phyloP scores from a whole-genome alignment of 2,113 vertebrate genomes.

The Phainopepla nitens region DNA sequence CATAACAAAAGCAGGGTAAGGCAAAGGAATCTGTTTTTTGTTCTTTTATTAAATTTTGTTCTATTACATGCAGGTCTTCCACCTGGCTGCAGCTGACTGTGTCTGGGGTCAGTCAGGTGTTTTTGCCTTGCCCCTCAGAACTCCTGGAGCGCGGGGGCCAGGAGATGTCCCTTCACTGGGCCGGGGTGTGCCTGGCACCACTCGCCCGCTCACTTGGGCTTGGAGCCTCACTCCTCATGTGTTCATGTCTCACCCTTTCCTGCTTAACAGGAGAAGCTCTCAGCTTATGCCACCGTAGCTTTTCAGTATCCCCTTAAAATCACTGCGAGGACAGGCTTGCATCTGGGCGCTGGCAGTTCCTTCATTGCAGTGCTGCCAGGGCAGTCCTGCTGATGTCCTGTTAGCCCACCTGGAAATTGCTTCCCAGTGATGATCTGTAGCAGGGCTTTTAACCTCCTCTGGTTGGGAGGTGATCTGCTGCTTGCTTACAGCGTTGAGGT shows the following conservation, averaged over 20 bases:
- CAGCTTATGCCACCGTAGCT: background rate
- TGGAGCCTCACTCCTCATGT: background rate
- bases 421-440: background rate
- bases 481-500: background rate
- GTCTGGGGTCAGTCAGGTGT: background rate
- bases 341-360: background rate
- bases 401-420: background rate
- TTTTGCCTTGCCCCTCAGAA: background rate
- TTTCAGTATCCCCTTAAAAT: background rate
- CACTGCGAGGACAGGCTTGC: background rate
- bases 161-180: background rate
- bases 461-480: background rate
- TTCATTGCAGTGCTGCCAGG: background rate
- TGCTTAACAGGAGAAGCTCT: background rate
- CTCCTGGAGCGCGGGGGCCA: fast-evolving
- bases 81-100: background rate
- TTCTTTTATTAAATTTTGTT: background rate
- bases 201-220: fast-evolving
- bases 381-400: background rate
- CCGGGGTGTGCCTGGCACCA: background rate
- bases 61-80: background rate
- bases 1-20: background rate
- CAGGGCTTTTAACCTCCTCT: background rate
- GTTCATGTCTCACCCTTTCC: background rate
- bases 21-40: background rate